These are phyloP conservation scores for Tetrax tetrax DNA, from an alignment of 2,113 vertebrate species.

Conservation along the genomic window DNA sequence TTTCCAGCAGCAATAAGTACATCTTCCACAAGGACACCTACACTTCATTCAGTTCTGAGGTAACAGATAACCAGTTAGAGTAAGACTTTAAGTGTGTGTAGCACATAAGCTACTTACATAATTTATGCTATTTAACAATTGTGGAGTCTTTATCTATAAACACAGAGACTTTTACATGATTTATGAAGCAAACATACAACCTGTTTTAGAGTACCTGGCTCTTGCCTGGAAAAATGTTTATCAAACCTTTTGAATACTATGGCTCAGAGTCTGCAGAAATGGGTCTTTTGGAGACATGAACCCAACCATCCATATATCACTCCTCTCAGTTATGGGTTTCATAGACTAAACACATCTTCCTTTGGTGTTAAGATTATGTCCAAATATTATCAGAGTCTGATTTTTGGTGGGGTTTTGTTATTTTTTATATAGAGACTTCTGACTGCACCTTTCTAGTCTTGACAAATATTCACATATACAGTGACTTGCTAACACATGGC, in stretches of 20 bases:
- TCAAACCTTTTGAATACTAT: background rate
- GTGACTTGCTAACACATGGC: background rate
- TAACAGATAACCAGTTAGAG: background rate
- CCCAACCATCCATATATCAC: background rate
- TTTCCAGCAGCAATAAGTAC: background rate
- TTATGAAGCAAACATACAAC: constrained; percentile 40
- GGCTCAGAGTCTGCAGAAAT: constrained; percentile 15
- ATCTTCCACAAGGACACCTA: background rate
- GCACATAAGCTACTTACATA: background rate
- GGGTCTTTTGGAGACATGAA: background rate
- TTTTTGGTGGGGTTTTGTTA: background rate
- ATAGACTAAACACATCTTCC: constrained; percentile 64
- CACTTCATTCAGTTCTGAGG: background rate
- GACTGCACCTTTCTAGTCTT: background rate
- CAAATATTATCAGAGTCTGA: constrained; percentile 17
- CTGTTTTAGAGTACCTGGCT: constrained; percentile 8
- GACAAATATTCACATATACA: background rate
- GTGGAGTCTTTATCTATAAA: constrained; percentile 51
- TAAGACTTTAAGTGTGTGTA: background rate
- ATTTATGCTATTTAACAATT: constrained; percentile 23
- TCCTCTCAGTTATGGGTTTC: background rate
- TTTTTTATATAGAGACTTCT: background rate
- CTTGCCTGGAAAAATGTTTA: constrained; percentile 58
- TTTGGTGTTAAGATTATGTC: constrained; percentile 29
- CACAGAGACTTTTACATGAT: background rate